A percentile compares a stretch with the other conserved stretches of the same genome.
Conservation (phyloP, 1,140 invertebrate genomes). For the Wiebesia pumilae region DNA sequence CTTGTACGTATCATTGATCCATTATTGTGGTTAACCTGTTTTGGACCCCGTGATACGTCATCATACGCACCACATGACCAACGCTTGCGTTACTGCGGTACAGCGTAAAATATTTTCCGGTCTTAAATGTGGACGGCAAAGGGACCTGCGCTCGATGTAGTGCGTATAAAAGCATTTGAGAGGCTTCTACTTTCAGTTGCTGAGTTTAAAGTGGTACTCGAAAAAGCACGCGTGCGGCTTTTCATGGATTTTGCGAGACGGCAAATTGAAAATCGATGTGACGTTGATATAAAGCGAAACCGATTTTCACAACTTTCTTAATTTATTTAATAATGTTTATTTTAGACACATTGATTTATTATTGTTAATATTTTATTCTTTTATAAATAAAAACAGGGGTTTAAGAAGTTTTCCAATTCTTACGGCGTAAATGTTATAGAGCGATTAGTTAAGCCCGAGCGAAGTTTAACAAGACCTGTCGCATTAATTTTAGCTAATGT, state of each 20-base stretch:
- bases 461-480: neutral
- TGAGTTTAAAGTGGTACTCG: neutral
- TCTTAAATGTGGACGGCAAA: neutral
- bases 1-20: neutral
- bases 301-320: neutral
- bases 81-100: neutral
- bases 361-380: neutral
- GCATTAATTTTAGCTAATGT: neutral
- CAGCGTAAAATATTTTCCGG: neutral
- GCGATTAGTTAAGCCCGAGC: neutral
- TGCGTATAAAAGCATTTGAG: neutral
- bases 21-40: neutral
- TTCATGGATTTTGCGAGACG: neutral
- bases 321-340: neutral
- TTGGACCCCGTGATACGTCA: neutral
- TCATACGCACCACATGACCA: neutral
- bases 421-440: neutral
- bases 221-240: neutral
- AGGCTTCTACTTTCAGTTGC: neutral
- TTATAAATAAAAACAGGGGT: no score
- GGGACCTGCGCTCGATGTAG: neutral
- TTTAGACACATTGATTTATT: neutral
- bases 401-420: no score
- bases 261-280: neutral
- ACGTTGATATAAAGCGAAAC: neutral